Base-by-base conservation (phyloP, 2,888 invertebrate species). In the Agelastica alni region DNA sequence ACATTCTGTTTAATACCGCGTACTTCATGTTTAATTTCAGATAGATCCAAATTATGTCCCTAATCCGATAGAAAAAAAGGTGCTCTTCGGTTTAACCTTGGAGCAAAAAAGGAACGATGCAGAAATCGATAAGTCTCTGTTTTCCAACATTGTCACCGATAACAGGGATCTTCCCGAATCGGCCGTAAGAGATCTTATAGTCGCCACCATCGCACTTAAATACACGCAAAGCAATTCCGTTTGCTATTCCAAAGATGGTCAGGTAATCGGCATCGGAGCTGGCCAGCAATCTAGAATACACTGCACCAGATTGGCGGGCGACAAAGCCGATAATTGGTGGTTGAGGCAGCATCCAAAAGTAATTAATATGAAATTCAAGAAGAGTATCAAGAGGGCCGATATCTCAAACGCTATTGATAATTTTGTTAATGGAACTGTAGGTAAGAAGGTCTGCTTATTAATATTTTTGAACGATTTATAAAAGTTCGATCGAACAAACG, bases 151-250 rank as follows among this genome's bases (percentile, higher is more conserved):
- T 39, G 95, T 95, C 0, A 86, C 89, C 0, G 81, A 80, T 42
- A 85, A 83, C 51, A 85, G 87, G 57, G 71, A 75, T 3, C 67
- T 97, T 12, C 83, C 93, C 0, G 84, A 87, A 12, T 79, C 78
- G 7, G 96, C 93, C 0, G 71, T 94, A 2, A 83, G 96, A 48
- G 98, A 99, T 76, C 80, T 98, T 16, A 91, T 94, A 36, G 93
- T 99, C 1, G 97, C 98, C 1, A 96, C 96, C 0, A 93, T 98
- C 56, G 93, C 97, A 0, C 80, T 98, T 13, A 99, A 99, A 75
- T 99, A 96, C 73, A 96, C 98, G 0, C 98, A 99, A 77, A 97
- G 97, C 67, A 99, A 99, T 78, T 97, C 96, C 0, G 98, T 99
- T 0, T 98, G 97, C 74, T 98, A 90, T 70, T 96, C 97, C 0